Evolutionary conservation across 1,140 invertebrate species (phyloP), one percentile per base, ranked within the genome.

Genomic region (Pentalonia nigronervosa): DNA sequence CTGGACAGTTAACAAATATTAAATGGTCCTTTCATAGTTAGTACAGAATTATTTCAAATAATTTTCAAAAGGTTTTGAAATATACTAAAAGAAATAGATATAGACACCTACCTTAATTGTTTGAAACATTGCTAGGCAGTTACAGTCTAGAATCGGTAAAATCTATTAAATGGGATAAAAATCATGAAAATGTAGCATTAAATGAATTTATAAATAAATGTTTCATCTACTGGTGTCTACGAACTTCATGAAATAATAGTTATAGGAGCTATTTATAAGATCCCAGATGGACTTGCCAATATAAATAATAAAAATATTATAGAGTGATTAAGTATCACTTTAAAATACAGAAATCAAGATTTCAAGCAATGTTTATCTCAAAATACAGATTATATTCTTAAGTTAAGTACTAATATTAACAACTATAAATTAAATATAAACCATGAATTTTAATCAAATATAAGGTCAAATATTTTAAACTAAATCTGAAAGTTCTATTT

Each of bases 361-460:
- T 83, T 36, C 23, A 83, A 83, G 41, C 81, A 83, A 0, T 83
- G 81, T 36, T 81, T 83, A 21, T 21, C 34, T 25, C 36, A 83
- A 41, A 83, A 83, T 21, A 21, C 34, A 23, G 7, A 83, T 83
- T 23, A 41, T 83, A 83, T 83, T 41, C 41, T 83, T 6, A 41
- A 83, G 0, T 83, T 83, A 41, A 36, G 23, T 83, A 41, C 36
- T 7, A 7, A 83, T 83, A 41, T 83, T 8, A 83, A 83, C 25
- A 83, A 83, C 25, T 83, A 83, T 83, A 83, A 41, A 41, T 83
- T 83, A 41, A 83, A 83, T 83, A 83, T 30, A 83, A 83, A 36
- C 0, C 76, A 81, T 81, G n/a, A 81, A 41, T 83, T 83, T 83
- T 83, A 7, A 83, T 83, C 81, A 83, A 83, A 83, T 83, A 41